Conservation (phyloP, 2,113 vertebrate genomes). For the Synodontis membranacea region DNA sequence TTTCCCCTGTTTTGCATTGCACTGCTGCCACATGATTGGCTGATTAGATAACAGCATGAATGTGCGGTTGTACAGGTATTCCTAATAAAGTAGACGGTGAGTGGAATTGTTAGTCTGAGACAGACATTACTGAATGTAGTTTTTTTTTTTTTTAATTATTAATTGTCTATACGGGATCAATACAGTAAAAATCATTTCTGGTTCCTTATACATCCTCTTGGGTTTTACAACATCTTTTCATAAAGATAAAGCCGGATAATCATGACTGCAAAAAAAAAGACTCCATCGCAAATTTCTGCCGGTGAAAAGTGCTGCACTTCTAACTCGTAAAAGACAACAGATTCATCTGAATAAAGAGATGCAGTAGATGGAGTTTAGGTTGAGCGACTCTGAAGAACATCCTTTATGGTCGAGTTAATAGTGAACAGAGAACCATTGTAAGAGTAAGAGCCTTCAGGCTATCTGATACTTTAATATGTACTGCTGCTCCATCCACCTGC, state of each 20-base stretch:
- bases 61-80: too few species aligned
- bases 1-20: too few species aligned
- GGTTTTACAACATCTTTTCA: neutral
- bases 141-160: neutral
- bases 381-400: slow-evolving; percentile 4
- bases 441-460: slow-evolving; percentile 13
- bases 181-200: neutral
- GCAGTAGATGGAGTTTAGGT: neutral
- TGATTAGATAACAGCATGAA: too few species aligned
- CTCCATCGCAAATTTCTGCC: neutral
- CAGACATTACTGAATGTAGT: neutral
- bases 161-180: neutral
- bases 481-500: neutral
- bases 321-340: neutral
- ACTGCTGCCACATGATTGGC: too few species aligned
- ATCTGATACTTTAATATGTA: slow-evolving; percentile 27
- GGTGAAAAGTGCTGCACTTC: neutral
- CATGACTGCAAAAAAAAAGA: neutral
- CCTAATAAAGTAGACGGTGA: neutral
- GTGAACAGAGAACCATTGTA: slow-evolving; percentile 27
- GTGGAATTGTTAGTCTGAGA: neutral
- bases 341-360: neutral
- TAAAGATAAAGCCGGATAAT: neutral
- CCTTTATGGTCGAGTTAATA: neutral
- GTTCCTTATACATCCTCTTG: neutral